phyloP scores from a whole-genome alignment of 2,797 vertebrate species.

The Smutsia gigantea region DNA sequence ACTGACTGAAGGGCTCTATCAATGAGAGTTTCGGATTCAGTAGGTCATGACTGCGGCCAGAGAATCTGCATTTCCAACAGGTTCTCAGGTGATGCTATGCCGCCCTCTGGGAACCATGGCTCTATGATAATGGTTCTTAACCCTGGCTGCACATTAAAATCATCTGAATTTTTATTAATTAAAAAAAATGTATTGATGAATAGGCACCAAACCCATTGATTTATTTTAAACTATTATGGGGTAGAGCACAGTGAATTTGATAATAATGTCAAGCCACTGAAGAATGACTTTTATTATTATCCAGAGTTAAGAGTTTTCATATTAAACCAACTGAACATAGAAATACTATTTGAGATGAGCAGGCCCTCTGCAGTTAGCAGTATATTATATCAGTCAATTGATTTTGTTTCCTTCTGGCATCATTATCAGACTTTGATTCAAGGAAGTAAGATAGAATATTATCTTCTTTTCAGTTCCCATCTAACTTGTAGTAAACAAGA shows the following conservation, averaged over 20 bases:
- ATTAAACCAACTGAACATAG: background rate
- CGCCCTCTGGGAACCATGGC: background rate
- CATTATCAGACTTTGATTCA: conserved; percentile 16
- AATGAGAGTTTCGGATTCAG: background rate
- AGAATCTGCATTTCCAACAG: background rate
- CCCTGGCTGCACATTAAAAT: background rate
- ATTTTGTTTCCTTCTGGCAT: background rate
- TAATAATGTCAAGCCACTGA: background rate
- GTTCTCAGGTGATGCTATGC: background rate
- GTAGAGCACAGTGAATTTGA: background rate
- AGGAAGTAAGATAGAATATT: background rate
- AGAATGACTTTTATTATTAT: background rate
- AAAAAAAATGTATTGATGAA: background rate
- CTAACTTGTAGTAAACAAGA: background rate
- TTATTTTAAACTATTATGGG: background rate
- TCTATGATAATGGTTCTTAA: background rate
- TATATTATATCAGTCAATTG: background rate
- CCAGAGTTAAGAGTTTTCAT: background rate
- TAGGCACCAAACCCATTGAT: background rate
- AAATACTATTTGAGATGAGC: background rate
- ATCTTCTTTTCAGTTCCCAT: background rate
- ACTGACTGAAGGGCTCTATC: background rate
- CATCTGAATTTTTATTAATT: background rate
- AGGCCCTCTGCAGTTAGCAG: background rate
- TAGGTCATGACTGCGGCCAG: background rate